A percentile compares a stretch with the other conserved stretches of the same genome.
Evolutionary conservation across 2,888 invertebrate species (phyloP).

Genomic region (Amiota communis): DNA sequence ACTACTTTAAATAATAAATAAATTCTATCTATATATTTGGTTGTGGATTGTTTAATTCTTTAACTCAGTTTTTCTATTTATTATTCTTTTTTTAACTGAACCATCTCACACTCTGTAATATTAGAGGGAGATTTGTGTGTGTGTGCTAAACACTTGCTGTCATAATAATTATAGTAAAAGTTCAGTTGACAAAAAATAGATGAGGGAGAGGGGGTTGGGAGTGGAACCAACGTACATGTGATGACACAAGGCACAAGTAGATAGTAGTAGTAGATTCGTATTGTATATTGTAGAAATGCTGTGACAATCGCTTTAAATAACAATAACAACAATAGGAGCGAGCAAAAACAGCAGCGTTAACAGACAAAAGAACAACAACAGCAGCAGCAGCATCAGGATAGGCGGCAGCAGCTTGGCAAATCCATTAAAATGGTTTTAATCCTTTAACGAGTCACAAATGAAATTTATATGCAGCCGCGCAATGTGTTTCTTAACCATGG

Average conservation of each 20-base stretch:
- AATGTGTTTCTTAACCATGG: conserved; percentile 1
- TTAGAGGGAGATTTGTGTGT: neutral
- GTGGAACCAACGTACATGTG: neutral
- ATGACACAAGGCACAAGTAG: conserved; percentile 19
- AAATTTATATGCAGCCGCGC: conserved; percentile 20
- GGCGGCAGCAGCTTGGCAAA: conserved; percentile 66
- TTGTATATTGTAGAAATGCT: neutral
- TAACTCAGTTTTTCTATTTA: too few species aligned
- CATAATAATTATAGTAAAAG: conserved; percentile 20
- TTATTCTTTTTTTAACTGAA: too few species aligned
- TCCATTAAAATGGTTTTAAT: conserved; percentile 71
- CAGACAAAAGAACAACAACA: conserved; percentile 13
- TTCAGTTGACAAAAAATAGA: conserved; percentile 8
- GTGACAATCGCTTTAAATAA: conserved; percentile 39
- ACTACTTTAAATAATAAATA: too few species aligned
- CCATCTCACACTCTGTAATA: too few species aligned
- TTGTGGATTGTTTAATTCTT: too few species aligned
- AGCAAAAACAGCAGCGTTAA: conserved; percentile 54
- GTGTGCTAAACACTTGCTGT: conserved; percentile 15
- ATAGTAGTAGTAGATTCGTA: neutral
- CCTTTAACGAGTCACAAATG: conserved; percentile 69
- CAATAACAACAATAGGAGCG: conserved; percentile 3
- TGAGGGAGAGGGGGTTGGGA: neutral
- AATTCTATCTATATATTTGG: too few species aligned
- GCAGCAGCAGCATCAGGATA: neutral